Percentiles rank a stretch among this genome's conserved stretches.
phyloP scores from a whole-genome alignment of 2,888 invertebrate genomes.

The Chymomyza caudatula region DNA sequence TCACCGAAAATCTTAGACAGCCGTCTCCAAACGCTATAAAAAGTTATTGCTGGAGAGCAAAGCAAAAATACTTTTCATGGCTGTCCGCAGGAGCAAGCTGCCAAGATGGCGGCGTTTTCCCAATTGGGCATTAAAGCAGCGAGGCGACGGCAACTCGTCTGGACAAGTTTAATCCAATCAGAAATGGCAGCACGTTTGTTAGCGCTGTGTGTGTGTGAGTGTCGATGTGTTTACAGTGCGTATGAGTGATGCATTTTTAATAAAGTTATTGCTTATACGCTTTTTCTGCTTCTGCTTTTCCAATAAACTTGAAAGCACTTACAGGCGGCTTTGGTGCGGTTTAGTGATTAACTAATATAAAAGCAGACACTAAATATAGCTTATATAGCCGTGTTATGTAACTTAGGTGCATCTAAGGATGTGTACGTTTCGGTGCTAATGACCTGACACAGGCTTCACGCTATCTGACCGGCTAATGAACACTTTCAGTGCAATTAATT shows the following conservation, averaged over 20 bases:
- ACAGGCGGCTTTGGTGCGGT: background rate
- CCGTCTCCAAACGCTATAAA: background rate
- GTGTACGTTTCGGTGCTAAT: background rate
- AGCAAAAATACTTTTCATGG: background rate
- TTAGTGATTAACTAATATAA: constrained; percentile 8
- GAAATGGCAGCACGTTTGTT: background rate
- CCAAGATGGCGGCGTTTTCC: background rate
- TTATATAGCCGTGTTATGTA: constrained; percentile 3
- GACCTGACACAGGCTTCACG: background rate
- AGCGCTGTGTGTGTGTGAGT: background rate
- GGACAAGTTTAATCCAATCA: background rate
- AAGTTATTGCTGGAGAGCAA: background rate
- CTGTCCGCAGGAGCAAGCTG: background rate
- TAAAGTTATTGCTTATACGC: constrained; percentile 16
- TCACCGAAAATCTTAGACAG: background rate
- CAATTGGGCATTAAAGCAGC: background rate
- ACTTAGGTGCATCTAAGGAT: background rate
- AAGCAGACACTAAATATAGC: background rate
- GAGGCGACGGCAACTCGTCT: background rate
- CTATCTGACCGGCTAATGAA: background rate
- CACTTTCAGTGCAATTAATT: constrained; percentile 44
- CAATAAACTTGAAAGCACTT: constrained; percentile 9
- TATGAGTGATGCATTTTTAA: constrained; percentile 33
- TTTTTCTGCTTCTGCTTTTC: background rate
- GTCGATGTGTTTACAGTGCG: constrained; percentile 20